Percentiles rank a stretch among this genome's conserved stretches.
Evolutionary conservation across 2,113 vertebrate species (phyloP).

Genomic region (Paedocypris sp.): DNA sequence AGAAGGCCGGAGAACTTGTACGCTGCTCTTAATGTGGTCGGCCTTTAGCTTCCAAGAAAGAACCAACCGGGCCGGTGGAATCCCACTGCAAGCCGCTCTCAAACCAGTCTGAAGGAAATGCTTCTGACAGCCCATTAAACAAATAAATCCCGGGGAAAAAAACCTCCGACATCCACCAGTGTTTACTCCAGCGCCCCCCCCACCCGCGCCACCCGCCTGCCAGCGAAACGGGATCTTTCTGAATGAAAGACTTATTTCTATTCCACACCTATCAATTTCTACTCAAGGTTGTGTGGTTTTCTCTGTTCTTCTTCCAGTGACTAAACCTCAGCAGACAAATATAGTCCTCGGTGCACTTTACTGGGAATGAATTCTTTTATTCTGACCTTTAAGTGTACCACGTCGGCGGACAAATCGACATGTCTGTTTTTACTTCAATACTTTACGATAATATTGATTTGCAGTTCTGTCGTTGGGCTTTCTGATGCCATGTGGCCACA

Average conservation of each 20-base stretch:
- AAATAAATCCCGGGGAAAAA: constrained; percentile 44
- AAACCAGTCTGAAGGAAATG: constrained; percentile 44
- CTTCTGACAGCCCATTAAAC: constrained; percentile 53
- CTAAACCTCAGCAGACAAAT: constrained; percentile 53
- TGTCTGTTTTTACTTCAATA: too few species aligned
- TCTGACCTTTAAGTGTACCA: constrained; percentile 43
- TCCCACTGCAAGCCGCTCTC: constrained; percentile 47
- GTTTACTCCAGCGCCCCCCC: constrained; percentile 49
- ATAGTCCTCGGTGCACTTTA: constrained; percentile 56
- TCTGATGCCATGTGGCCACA: too few species aligned
- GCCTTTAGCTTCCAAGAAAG: constrained; percentile 50
- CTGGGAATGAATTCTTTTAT: constrained; percentile 58
- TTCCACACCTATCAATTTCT: constrained; percentile 56
- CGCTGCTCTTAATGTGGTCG: constrained; percentile 48
- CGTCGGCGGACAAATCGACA: constrained; percentile 36
- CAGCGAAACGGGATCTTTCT: constrained; percentile 41
- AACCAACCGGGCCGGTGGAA: constrained; percentile 55
- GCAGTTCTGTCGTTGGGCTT: too few species aligned
- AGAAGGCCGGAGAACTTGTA: constrained; percentile 39
- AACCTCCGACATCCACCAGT: constrained; percentile 41
- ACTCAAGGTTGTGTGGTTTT: constrained; percentile 50
- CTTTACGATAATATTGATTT: too few species aligned
- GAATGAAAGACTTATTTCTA: constrained; percentile 53
- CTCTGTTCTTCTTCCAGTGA: constrained; percentile 58
- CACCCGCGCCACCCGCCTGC: too few species aligned